Evolutionary conservation across 2,113 vertebrate species (phyloP).

Genomic region (Tragulus kanchil): DNA sequence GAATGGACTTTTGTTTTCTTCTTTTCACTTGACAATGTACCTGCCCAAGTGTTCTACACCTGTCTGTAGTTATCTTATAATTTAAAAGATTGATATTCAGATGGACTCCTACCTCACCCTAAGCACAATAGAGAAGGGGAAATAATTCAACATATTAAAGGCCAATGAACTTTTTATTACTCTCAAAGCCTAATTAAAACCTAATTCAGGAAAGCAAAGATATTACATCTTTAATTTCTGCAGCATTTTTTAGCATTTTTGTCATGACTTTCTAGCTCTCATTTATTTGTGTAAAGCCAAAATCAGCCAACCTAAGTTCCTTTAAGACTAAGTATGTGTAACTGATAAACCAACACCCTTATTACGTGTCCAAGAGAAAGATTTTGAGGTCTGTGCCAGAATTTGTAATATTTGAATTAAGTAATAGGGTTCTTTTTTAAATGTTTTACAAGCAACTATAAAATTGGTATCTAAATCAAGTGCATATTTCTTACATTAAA

Average conservation of each 20-base stretch:
- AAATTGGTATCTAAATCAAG: conserved; percentile 31
- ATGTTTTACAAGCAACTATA: conserved; percentile 49
- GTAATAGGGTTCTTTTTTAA: conserved; percentile 18
- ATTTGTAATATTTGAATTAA: neutral
- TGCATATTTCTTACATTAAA: neutral
- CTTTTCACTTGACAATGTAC: neutral
- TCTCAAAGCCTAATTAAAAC: conserved; percentile 76
- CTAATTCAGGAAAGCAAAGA: conserved; percentile 52
- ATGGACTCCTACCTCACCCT: neutral
- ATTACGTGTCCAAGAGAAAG: conserved; percentile 61
- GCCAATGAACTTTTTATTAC: conserved; percentile 77
- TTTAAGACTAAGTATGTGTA: conserved; percentile 60
- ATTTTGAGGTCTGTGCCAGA: neutral
- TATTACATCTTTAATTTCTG: conserved; percentile 76
- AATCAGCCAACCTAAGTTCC: conserved; percentile 54
- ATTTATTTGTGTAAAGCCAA: conserved; percentile 52
- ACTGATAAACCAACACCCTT: conserved; percentile 60
- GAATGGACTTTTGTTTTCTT: neutral
- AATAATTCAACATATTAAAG: conserved; percentile 64
- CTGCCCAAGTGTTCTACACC: conserved; percentile 27
- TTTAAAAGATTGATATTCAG: conserved; percentile 21
- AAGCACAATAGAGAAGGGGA: neutral
- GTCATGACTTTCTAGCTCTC: conserved; percentile 69
- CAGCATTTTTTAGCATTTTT: conserved; percentile 63
- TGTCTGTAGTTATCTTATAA: neutral